Evolutionary conservation across 2,797 vertebrate species (phyloP), one percentile per base, ranked within the genome.

Genomic region (Octomys mimax): DNA sequence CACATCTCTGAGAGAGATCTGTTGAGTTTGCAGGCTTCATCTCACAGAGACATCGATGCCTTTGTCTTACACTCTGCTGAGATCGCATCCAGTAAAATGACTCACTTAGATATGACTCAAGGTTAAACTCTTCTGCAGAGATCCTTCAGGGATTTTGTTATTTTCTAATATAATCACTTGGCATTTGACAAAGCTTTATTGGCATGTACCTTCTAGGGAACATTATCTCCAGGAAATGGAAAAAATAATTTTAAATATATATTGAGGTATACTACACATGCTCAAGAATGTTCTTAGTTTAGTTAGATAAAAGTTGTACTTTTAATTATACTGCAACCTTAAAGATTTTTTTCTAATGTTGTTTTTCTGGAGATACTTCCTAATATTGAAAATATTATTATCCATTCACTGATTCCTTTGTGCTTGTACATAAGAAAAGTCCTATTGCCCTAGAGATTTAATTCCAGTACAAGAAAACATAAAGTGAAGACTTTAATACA

Each of bases 301-400:
- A 88, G 91, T 80, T 83, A 79, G 24, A 6, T 52, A 93, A 91
- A 36, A 83, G 19, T 75, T 79, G 28, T 80, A n/a, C 28, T 81
- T 77, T 87, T 13, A 26, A 83, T 61, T 83, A 6, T 28, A 57
- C 18, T 36, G 26, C 31, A 87, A 78, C 16, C 2, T 78, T 78
- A 21, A 92, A 71, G 49, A 3, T 6, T 84, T 49, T 49, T 73
- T 59, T 89, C 33, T 46, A 54, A 7, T 71, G 1, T 78, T 91
- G 6, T 52, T 66, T 89, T 28, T 84, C n/a, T 89, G 70, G 36
- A 95, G 39, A 91, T 46, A 12, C 87, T 95, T 93, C 5, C 42
- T 79, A 73, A 82, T 91, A 59, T 26, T 75, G 13, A 75, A 46
- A 59, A 78, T 91, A 71, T 71, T 9, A 80, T 80, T 52, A 36